phyloP scores from a whole-genome alignment of 2,113 vertebrate species.

The Vulpes ferrilata region DNA sequence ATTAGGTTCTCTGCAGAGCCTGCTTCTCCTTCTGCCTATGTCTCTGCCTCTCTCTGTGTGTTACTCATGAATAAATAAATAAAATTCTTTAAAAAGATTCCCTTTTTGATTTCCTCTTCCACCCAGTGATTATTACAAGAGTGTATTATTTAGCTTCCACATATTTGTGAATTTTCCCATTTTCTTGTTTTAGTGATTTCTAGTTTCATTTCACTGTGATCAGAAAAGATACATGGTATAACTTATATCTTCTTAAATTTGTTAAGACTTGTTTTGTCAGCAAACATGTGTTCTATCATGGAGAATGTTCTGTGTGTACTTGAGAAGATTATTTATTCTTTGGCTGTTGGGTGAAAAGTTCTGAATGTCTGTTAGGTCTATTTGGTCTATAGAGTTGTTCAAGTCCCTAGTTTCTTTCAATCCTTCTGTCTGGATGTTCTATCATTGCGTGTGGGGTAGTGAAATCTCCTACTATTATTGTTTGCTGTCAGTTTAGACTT shows the following conservation, averaged over 20 bases:
- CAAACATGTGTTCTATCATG: neutral
- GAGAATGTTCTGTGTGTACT: neutral
- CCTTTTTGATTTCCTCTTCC: neutral
- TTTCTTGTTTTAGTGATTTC: slow-evolving; percentile 12
- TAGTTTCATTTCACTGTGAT: neutral
- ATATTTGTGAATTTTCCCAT: neutral
- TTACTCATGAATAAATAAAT: too few relatives aligned
- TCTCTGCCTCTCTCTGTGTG: too few relatives aligned
- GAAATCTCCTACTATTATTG: neutral
- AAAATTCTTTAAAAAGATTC: neutral
- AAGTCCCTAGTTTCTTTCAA: neutral
- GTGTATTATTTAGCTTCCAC: neutral
- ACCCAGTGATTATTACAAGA: neutral
- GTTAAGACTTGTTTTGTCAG: neutral
- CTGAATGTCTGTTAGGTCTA: neutral
- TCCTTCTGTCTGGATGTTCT: neutral
- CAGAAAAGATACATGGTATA: neutral
- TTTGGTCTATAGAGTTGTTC: neutral
- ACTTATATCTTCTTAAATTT: neutral
- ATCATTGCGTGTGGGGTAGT: neutral
- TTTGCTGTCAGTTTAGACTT: neutral
- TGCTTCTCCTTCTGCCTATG: too few relatives aligned
- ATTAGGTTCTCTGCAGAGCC: too few relatives aligned
- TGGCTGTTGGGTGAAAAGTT: neutral
- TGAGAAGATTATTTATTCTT: neutral